Evolutionary conservation across 2,888 invertebrate species (phyloP).

Genomic region (Scrobipalpa atriplicella): DNA sequence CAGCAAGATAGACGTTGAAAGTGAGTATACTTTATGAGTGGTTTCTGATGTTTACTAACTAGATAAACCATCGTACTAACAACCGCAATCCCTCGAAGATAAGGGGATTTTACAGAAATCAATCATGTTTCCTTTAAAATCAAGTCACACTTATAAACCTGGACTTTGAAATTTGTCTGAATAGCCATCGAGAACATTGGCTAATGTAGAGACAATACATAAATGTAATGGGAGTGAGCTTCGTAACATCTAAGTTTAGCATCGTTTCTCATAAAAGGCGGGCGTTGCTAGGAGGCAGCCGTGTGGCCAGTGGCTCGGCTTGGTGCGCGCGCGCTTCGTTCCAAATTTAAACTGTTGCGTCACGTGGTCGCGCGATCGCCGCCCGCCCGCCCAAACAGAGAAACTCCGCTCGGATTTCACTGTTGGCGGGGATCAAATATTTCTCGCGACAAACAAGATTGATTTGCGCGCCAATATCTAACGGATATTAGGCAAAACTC

Average conservation of each 20-base stretch:
- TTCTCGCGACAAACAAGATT: conserved; percentile 43
- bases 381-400: conserved; percentile 82
- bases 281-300: conserved; percentile 65
- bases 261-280: conserved; percentile 76
- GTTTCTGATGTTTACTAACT: conserved; percentile 5
- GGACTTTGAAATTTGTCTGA: background rate
- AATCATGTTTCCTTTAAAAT: background rate
- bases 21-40: conserved; percentile 84
- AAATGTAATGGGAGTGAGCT: conserved; percentile 49
- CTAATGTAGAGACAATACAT: conserved; percentile 40
- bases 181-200: conserved; percentile 17
- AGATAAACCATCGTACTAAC: background rate
- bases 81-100: background rate
- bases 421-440: conserved; percentile 54
- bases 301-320: conserved; percentile 61
- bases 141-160: background rate
- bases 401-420: conserved; percentile 80
- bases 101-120: background rate
- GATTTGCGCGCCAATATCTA: conserved; percentile 3
- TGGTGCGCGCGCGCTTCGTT: conserved; percentile 72
- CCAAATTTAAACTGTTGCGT: conserved; percentile 73
- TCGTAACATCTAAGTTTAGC: conserved; percentile 73
- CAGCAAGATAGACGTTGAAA: conserved; percentile 93
- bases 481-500: conserved; percentile 35
- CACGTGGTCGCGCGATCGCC: conserved; percentile 72